These are phyloP conservation scores for Eledone cirrhosa DNA, from an alignment of 2,888 invertebrate genomes.

Conservation along the genomic window DNA sequence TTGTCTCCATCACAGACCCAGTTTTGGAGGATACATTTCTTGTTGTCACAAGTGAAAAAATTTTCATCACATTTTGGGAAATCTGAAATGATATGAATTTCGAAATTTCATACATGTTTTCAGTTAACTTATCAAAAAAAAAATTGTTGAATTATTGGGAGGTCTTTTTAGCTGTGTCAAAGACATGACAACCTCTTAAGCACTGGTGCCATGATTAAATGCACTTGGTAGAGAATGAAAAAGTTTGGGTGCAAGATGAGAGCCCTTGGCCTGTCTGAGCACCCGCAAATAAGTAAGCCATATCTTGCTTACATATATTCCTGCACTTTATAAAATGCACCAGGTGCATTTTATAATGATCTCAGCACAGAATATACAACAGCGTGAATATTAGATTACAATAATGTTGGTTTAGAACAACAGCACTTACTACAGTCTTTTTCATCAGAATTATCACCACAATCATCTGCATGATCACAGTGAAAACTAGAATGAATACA, in stretches of 20 bases:
- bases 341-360: no score
- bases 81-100: constrained; percentile 41
- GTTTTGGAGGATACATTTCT: constrained; percentile 60
- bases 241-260: no score
- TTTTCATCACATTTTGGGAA: constrained; percentile 71
- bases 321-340: no score
- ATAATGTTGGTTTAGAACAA: background rate
- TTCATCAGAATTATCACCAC: constrained; percentile 88
- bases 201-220: no score
- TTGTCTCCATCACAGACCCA: constrained; percentile 53
- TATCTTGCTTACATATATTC: no score
- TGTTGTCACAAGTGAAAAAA: constrained; percentile 81
- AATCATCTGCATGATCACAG: constrained; percentile 97
- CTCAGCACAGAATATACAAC: no score
- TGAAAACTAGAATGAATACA: constrained; percentile 69
- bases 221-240: no score
- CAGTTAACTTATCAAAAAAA: background rate
- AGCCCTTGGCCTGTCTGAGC: no score
- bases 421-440: constrained; percentile 44
- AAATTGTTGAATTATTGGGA: background rate
- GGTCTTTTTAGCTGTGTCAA: no score
- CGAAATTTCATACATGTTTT: background rate
- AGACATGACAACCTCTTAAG: no score
- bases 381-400: background rate
- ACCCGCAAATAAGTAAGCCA: no score